These are phyloP conservation scores for Dasyprocta punctata DNA, from an alignment of 2,113 vertebrate species.

Conservation along the genomic window DNA sequence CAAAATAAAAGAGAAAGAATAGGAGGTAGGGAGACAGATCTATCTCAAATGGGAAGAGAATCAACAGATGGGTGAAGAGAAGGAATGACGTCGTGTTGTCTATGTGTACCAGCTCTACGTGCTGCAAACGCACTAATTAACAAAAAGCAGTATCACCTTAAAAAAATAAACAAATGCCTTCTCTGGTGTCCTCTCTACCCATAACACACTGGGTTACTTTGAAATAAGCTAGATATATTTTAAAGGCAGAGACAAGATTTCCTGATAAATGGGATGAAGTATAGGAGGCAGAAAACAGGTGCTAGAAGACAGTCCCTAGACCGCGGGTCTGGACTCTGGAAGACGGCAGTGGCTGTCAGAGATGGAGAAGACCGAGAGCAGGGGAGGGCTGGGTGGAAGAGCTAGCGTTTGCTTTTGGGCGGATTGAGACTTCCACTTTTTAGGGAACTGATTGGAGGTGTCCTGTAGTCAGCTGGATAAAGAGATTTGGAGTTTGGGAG, in stretches of 20 bases:
- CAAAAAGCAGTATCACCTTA: background rate
- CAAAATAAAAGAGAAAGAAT: background rate
- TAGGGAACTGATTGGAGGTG: background rate
- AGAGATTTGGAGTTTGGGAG: background rate
- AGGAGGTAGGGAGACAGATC: background rate
- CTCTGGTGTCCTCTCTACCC: background rate
- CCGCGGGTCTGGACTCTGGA: too few relatives aligned
- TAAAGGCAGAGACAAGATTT: slow-evolving; percentile 14
- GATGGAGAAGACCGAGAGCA: background rate
- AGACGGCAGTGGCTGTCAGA: background rate
- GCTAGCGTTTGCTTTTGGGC: background rate
- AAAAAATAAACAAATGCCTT: background rate
- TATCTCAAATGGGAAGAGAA: background rate
- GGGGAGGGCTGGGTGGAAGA: background rate
- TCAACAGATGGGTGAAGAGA: background rate
- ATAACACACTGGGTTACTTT: background rate
- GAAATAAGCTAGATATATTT: background rate
- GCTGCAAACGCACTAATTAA: background rate
- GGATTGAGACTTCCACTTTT: background rate
- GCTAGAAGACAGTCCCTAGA: background rate
- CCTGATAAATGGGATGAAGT: background rate
- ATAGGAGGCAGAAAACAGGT: background rate
- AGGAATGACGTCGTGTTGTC: background rate
- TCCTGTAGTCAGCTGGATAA: background rate
- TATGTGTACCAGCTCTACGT: background rate